A percentile compares a stretch with the other conserved stretches of the same genome.
Evolutionary conservation across 2,888 invertebrate species (phyloP).

Genomic region (Phyto melanocephala): DNA sequence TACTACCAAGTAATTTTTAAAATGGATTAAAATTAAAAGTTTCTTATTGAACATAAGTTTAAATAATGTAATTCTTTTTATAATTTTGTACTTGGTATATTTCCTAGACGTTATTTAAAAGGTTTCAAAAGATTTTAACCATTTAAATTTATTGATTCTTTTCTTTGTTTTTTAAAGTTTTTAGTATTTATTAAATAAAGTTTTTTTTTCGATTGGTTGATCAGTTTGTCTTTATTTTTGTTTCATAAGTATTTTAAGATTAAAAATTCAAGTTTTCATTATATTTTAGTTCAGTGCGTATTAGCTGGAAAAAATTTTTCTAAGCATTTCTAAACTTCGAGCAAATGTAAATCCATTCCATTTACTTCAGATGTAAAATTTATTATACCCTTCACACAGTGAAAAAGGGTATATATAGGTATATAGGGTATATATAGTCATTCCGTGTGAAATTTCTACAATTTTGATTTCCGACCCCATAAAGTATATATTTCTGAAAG

Average conservation of each 20-base stretch:
- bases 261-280: not conserved
- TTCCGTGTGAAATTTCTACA: no score
- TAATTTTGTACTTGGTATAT: not conserved
- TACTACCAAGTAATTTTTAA: not conserved
- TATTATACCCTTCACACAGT: no score
- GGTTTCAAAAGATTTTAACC: not conserved
- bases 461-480: no score
- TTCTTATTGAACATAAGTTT: not conserved
- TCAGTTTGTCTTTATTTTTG: not conserved
- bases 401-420: no score
- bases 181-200: slow-evolving; percentile 33
- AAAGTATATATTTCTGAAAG: no score
- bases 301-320: no score
- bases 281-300: no score
- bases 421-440: no score
- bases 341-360: no score
- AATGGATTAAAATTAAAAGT: not conserved
- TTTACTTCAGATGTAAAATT: no score
- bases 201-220: not conserved
- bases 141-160: not conserved
- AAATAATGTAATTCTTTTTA: not conserved
- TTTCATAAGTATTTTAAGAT: not conserved
- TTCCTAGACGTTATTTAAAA: not conserved
- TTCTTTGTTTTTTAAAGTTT: not conserved
- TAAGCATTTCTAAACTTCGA: no score